Evolutionary conservation across 1,140 invertebrate species (phyloP).

Genomic region (Eupeodes corollae): DNA sequence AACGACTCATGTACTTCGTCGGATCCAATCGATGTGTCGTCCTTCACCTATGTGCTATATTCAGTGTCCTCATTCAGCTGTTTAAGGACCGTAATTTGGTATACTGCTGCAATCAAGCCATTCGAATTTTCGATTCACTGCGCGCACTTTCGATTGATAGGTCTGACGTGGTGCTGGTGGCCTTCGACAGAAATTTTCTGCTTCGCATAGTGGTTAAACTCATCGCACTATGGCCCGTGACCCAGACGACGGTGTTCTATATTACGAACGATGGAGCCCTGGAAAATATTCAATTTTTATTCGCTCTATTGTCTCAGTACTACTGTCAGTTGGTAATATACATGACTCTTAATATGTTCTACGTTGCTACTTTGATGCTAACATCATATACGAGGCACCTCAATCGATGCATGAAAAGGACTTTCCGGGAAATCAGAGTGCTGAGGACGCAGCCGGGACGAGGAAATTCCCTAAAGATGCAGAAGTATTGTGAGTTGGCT

Average conservation of each 20-base stretch:
- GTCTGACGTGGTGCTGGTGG: too few species aligned
- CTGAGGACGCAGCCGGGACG: neutral
- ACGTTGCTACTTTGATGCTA: neutral
- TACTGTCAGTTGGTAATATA: constrained; percentile 5
- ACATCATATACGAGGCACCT: neutral
- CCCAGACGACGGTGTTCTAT: constrained; percentile 2
- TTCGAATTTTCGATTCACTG: too few species aligned
- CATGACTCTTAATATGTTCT: constrained; percentile 2
- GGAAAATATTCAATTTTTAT: neutral
- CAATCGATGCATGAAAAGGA: neutral
- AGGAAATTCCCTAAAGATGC: neutral
- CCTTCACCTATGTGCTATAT: neutral
- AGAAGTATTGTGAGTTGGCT: neutral
- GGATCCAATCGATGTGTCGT: constrained; percentile 3
- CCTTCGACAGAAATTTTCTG: neutral
- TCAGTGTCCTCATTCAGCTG: constrained; percentile 1
- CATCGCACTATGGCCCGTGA: neutral
- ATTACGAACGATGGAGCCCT: neutral
- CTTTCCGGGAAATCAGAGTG: neutral
- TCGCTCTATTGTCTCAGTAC: neutral
- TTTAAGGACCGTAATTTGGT: neutral
- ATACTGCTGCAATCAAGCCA: neutral
- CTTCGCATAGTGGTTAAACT: neutral
- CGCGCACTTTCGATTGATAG: too few species aligned
- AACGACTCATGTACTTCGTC: constrained; percentile 1